phyloP scores from a whole-genome alignment of 2,113 vertebrate species.

The Piliocolobus tephrosceles region DNA sequence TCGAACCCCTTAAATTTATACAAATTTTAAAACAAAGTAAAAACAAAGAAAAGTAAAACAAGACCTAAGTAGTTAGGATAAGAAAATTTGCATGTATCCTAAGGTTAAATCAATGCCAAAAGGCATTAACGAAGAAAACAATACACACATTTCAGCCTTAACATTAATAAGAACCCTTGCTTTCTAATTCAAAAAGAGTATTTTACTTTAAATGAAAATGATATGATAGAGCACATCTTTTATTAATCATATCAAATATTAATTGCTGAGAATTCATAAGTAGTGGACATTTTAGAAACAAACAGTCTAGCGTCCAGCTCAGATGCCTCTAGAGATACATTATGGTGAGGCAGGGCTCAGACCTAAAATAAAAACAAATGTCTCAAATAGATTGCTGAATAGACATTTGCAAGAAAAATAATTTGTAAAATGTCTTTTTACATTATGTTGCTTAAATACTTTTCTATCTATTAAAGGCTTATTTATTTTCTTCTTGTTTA shows the following conservation, averaged over 20 bases:
- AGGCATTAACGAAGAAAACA: constrained; percentile 5
- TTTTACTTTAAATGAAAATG: background rate
- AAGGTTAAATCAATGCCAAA: constrained; percentile 32
- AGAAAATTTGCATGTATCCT: background rate
- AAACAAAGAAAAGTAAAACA: background rate
- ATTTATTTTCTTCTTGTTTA: background rate
- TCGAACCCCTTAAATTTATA: too few relatives aligned
- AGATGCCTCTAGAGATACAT: background rate
- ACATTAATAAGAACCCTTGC: background rate
- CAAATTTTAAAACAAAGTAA: background rate
- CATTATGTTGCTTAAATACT: background rate
- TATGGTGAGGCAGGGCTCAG: background rate
- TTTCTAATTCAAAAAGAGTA: background rate
- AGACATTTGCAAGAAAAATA: constrained; percentile 7
- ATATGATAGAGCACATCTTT: background rate
- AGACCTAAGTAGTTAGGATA: background rate
- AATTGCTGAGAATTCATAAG: background rate
- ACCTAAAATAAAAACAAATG: background rate
- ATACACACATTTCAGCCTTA: background rate
- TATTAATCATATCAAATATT: background rate
- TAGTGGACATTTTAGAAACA: background rate
- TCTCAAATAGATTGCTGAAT: background rate
- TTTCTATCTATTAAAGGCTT: background rate
- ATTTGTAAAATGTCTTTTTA: background rate
- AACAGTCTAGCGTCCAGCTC: background rate